A percentile compares a stretch with the other conserved stretches of the same genome.
Conservation (phyloP, 1,140 invertebrate genomes). For the Ostrea denselamellosa region DNA sequence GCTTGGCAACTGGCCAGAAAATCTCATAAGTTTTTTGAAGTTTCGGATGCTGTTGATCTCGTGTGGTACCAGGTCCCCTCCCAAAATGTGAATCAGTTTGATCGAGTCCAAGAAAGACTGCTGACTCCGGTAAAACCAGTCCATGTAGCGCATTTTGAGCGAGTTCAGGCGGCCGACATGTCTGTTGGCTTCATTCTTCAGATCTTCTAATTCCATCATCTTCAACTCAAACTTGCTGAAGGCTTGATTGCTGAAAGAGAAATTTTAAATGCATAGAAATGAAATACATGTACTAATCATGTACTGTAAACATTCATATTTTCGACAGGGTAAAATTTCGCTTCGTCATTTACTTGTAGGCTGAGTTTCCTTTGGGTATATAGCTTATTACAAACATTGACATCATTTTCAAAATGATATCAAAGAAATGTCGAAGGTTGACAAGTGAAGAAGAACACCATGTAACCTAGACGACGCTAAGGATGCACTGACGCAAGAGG, state of each 20-base stretch:
- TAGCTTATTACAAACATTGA: no score
- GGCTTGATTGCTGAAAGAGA: slow-evolving; percentile 50
- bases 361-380: no score
- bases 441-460: no score
- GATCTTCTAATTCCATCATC: slow-evolving; percentile 61
- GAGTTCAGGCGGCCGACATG: slow-evolving; percentile 64
- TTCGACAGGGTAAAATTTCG: no score
- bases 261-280: background rate
- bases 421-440: no score
- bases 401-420: no score
- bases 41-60: slow-evolving; percentile 59
- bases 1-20: slow-evolving; percentile 57
- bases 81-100: slow-evolving; percentile 63
- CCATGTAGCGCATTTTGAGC: slow-evolving; percentile 65
- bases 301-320: no score
- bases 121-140: slow-evolving; percentile 67
- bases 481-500: no score
- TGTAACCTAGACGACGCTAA: no score
- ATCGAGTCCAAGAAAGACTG: slow-evolving; percentile 65
- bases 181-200: slow-evolving; percentile 61
- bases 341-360: no score
- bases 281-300: no score
- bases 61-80: slow-evolving; percentile 55
- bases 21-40: slow-evolving; percentile 57
- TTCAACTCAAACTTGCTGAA: slow-evolving; percentile 63